Evolutionary conservation across 2,113 vertebrate genomes (phyloP).

Genomic region (Labrus mixtus): DNA sequence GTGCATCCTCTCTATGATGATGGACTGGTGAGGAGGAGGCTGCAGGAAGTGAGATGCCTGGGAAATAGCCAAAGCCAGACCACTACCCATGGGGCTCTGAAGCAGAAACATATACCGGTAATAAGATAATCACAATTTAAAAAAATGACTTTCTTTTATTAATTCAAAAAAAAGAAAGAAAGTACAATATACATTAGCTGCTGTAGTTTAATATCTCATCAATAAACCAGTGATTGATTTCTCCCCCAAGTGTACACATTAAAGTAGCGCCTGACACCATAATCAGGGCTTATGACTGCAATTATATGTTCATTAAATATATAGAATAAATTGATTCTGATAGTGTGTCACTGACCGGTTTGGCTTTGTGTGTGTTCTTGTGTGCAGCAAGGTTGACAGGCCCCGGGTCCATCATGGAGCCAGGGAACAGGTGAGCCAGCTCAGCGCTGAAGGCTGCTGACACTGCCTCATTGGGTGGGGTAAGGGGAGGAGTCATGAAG

Average conservation of each 20-base stretch:
- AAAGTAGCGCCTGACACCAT: too few species aligned
- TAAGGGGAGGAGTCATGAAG: constrained; percentile 99
- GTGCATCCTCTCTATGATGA: constrained; percentile 99
- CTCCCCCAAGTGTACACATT: too few species aligned
- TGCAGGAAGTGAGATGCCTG: constrained; percentile 98
- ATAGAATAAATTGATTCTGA: too few species aligned
- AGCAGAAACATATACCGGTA: constrained; percentile 12
- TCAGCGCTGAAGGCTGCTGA: constrained; percentile 96
- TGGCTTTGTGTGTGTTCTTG: constrained; percentile 93
- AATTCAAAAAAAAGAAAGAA: too few species aligned
- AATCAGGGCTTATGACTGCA: too few species aligned
- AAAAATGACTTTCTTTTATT: neutral
- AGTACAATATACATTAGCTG: too few species aligned
- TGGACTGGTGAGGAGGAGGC: constrained; percentile 98
- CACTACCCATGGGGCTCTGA: constrained; percentile 93
- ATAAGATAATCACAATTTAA: neutral
- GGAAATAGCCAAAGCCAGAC: constrained; percentile 95
- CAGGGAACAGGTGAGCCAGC: constrained; percentile 96
- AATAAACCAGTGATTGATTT: too few species aligned
- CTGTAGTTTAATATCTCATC: too few species aligned
- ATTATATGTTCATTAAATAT: too few species aligned
- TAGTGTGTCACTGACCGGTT: constrained; percentile 86
- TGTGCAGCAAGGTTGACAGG: constrained; percentile 93
- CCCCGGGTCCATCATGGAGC: constrained; percentile 94
- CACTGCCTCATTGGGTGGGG: constrained; percentile 96